A percentile compares a stretch with the other conserved stretches of the same genome.
phyloP scores from a whole-genome alignment of 2,888 invertebrate species.

The Galerucella nymphaeae region DNA sequence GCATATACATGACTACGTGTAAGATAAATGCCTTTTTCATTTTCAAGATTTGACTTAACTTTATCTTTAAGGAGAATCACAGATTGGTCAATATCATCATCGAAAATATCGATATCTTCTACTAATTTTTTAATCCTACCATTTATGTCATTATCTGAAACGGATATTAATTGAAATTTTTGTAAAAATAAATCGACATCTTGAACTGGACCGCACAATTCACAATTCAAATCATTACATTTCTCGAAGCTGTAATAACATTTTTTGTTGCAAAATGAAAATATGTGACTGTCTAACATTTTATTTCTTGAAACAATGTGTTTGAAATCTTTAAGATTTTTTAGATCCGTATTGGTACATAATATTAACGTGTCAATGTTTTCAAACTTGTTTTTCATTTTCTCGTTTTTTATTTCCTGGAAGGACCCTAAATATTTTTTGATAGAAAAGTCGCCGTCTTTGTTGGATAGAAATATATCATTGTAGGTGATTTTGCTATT shows the following conservation, averaged over 20 bases:
- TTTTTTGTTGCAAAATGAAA: neutral
- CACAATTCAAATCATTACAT: neutral
- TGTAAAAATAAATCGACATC: neutral
- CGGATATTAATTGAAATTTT: neutral
- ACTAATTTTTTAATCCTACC: neutral
- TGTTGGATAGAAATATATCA: neutral
- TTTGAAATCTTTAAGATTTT: neutral
- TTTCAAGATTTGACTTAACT: neutral
- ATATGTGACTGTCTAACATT: neutral
- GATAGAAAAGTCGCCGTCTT: neutral
- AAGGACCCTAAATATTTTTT: neutral
- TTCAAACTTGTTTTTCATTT: neutral
- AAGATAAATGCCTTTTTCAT: neutral
- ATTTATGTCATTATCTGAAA: neutral
- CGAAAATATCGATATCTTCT: neutral
- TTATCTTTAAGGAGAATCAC: neutral
- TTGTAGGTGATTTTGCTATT: neutral
- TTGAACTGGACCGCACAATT: neutral
- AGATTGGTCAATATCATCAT: neutral
- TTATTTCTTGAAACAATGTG: neutral
- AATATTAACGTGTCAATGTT: neutral
- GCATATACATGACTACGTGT: neutral
- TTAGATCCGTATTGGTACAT: conserved; percentile 1
- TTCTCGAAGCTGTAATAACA: neutral
- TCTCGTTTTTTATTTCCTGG: neutral